Percentiles rank a stretch among this genome's conserved stretches.
Evolutionary conservation across 2,888 invertebrate genomes (phyloP).

Genomic region (Hymenopus coronatus): DNA sequence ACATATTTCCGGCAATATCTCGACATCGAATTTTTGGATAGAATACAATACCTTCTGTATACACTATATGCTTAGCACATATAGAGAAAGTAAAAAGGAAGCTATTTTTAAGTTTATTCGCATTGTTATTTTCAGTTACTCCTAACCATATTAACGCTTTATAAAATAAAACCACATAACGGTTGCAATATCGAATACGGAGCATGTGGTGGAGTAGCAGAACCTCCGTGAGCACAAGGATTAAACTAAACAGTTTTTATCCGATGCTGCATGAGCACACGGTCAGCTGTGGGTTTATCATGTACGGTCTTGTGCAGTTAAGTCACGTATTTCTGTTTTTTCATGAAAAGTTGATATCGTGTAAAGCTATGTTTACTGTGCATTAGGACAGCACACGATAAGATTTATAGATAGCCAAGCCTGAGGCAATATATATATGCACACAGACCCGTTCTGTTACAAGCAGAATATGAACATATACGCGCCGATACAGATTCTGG

Average conservation of each 20-base stretch:
- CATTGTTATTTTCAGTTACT: too few species aligned
- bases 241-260: neutral
- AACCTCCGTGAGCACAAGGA: neutral
- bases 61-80: too few species aligned
- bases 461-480: neutral
- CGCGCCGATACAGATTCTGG: neutral
- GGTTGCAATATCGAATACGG: neutral
- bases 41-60: too few species aligned
- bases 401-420: neutral
- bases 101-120: too few species aligned
- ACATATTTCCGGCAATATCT: too few species aligned
- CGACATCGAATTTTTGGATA: too few species aligned
- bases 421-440: neutral
- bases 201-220: neutral
- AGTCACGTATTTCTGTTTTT: neutral
- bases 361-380: neutral
- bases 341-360: neutral
- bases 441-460: neutral
- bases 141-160: too few species aligned
- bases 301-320: neutral
- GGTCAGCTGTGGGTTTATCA: neutral
- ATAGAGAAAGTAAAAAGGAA: too few species aligned
- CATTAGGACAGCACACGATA: neutral
- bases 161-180: too few species aligned
- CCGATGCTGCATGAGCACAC: neutral